Base-by-base conservation (phyloP, 2,888 invertebrate species). In the Tetropium fuscum region DNA sequence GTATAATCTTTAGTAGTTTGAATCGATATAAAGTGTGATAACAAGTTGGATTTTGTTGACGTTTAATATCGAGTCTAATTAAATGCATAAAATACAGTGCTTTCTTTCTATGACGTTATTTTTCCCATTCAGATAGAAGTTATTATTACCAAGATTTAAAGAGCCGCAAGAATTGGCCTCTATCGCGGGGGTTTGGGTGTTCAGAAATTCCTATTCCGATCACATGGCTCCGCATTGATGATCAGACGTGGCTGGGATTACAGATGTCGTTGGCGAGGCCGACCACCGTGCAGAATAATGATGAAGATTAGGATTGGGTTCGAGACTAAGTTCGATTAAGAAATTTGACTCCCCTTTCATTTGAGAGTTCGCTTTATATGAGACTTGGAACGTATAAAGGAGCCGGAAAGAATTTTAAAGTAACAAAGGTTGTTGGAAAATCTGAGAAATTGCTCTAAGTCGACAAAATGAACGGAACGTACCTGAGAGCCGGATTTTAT, bases 291-390 rank as follows among this genome's bases (percentile, higher is more conserved):
- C 60, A 48, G 70, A 68, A 70, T 70, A 69, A 67, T 63, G 67
- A 69, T 68, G 63, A 66, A 69, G 69, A 69, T 69, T 69, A 67
- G 65, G 67, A 69, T 69, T 61, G 67, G 65, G 64, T 61, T 61
- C 57, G 47, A 53, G 47, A 30, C 41, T 51, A 11, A 49, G 49
- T 69, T 69, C 67, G 67, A 69, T 69, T 69, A 65, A 69, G 69
- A 69, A 69, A 69, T 69, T 67, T 64, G 56, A 53, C 60, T 59
- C 65, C 62, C 63, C 63, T 61, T 59, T 55, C 49, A 34, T 49
- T 57, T 55, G 34, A 27, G 30, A 57, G n/a, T n/a, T 53, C 44
- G 57, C 53, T 58, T 57, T 57, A 54, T 53, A 19, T 32, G 38
- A 41, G 32, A 30, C 43, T 16, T 18, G 27, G 32, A 4, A n/a